A percentile compares a stretch with the other conserved stretches of the same genome.
phyloP scores from a whole-genome alignment of 2,888 invertebrate species.

The Microplitis manilae region DNA sequence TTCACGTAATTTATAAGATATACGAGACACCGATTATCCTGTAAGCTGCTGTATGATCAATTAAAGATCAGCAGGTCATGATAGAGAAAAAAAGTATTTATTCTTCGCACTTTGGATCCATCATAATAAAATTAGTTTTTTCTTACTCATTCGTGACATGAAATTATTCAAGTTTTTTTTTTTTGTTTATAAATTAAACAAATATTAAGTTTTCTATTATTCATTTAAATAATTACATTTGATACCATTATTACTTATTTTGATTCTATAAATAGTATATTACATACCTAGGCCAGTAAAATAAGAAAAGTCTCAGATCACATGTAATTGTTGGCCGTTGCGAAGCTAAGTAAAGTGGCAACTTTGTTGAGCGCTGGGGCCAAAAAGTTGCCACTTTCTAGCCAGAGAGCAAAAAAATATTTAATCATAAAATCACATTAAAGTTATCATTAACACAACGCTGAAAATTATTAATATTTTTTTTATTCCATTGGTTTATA shows the following conservation, averaged over 20 bases:
- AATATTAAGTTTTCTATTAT: background rate
- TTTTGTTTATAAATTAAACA: background rate
- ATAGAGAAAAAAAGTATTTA: conserved; percentile 19
- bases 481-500: background rate
- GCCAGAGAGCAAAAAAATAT: background rate
- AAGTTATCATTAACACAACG: background rate
- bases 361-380: no score
- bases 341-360: no score
- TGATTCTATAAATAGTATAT: background rate
- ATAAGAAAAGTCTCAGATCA: no score
- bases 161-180: background rate
- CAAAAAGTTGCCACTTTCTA: no score
- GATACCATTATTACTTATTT: background rate
- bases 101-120: conserved; percentile 36
- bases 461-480: background rate
- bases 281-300: no score
- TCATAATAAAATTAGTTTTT: conserved; percentile 47
- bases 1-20: background rate
- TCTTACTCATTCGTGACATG: background rate
- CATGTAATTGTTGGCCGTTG: no score
- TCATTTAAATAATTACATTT: background rate
- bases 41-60: background rate
- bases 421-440: background rate
- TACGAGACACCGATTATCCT: background rate
- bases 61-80: background rate